These are phyloP conservation scores for Caenorhabditis sp. DNA, from an alignment of 2,888 invertebrate genomes.

Conservation along the genomic window DNA sequence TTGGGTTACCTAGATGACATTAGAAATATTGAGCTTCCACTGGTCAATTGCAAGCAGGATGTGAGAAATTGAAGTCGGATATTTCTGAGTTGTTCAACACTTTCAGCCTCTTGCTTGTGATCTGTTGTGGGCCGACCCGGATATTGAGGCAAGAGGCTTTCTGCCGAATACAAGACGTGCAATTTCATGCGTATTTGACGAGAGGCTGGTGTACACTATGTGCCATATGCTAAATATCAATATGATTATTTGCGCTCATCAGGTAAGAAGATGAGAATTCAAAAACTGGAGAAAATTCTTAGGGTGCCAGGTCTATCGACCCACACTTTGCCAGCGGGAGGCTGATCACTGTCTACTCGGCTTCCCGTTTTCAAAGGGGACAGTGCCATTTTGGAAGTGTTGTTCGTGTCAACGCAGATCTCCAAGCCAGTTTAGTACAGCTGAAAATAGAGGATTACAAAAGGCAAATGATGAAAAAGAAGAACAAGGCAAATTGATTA, in stretches of 20 bases:
- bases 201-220: constrained; percentile 65
- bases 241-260: constrained; percentile 12
- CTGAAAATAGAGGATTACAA: constrained; percentile 75
- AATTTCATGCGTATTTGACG: constrained; percentile 73
- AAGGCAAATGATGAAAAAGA: constrained; percentile 28
- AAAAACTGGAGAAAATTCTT: constrained; percentile 17
- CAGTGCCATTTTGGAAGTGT: constrained; percentile 74
- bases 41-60: constrained; percentile 49
- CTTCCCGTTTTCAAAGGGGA: constrained; percentile 74
- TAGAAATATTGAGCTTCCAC: constrained; percentile 67
- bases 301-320: constrained; percentile 70
- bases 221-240: constrained; percentile 68
- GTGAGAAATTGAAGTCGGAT: constrained; percentile 3
- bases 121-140: constrained; percentile 76
- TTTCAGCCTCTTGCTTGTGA: constrained; percentile 70
- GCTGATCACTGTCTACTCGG: constrained; percentile 77
- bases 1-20: constrained; percentile 75
- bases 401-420: constrained; percentile 57
- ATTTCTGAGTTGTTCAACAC: background rate
- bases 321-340: constrained; percentile 65
- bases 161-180: constrained; percentile 71
- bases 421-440: constrained; percentile 72
- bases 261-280: constrained; percentile 57
- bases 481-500: constrained; percentile 8
- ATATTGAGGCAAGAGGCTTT: constrained; percentile 63